phyloP scores from a whole-genome alignment of 2,797 vertebrate species.

The Phaenicophaeus curvirostris region DNA sequence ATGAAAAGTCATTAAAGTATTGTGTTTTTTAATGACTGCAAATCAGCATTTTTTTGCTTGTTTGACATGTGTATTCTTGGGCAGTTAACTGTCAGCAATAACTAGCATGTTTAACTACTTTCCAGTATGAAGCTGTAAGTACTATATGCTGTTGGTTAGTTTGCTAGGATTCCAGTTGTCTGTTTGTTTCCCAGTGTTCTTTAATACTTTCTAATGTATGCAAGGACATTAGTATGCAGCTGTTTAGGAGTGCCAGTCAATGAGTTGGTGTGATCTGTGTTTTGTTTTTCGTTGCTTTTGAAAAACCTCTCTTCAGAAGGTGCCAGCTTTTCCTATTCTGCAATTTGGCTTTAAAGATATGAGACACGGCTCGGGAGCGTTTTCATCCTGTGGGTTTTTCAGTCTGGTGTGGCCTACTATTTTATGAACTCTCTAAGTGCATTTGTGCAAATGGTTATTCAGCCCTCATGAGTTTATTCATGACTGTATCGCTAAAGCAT shows the following conservation, averaged over 20 bases:
- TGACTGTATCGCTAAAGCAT: constrained; percentile 24
- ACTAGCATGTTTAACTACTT: not conserved
- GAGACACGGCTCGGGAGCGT: not conserved
- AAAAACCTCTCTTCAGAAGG: not conserved
- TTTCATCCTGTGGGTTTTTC: constrained; percentile 11
- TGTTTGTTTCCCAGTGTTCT: not conserved
- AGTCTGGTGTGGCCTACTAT: not conserved
- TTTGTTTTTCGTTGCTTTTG: not conserved
- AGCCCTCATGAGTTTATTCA: constrained; percentile 43
- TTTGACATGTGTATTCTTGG: not conserved
- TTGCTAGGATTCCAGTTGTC: not conserved
- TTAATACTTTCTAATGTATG: not conserved
- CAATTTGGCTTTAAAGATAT: not conserved
- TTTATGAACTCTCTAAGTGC: constrained; percentile 14
- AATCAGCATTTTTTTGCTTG: not conserved
- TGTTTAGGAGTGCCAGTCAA: not conserved
- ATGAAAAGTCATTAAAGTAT: not conserved
- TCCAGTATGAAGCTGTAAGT: not conserved
- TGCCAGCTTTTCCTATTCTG: not conserved
- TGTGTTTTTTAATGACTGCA: not conserved
- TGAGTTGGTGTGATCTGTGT: not conserved
- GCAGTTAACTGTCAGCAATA: not conserved
- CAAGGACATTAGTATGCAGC: not conserved
- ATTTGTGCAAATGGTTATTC: constrained; percentile 56
- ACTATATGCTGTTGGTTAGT: not conserved